These are phyloP conservation scores for Mnemiopsis leidyi DNA, from an alignment of 37 sponge, comb jelly and placozoan species.

Conservation along the genomic window DNA sequence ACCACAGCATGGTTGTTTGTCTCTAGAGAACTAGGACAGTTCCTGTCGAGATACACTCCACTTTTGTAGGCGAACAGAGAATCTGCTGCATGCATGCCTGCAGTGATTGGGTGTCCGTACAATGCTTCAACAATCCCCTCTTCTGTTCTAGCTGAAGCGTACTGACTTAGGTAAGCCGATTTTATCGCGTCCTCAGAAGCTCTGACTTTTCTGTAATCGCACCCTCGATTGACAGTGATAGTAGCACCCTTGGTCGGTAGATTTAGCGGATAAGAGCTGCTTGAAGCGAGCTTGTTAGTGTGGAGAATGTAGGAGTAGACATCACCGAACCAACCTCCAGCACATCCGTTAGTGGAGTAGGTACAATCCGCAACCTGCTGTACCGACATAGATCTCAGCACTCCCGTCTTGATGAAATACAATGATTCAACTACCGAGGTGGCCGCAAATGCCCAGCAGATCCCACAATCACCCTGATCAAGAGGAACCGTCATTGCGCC, in stretches of 20 bases:
- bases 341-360: background rate
- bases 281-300: background rate
- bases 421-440: background rate
- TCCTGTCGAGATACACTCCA: background rate
- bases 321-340: conserved; percentile 20
- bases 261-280: background rate
- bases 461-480: conserved; percentile 16
- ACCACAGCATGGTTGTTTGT: conserved; percentile 9
- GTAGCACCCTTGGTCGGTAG: background rate
- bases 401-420: background rate
- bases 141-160: background rate
- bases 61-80: background rate
- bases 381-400: background rate
- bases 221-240: background rate
- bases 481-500: background rate
- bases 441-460: background rate
- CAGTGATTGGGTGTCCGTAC: background rate
- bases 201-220: background rate
- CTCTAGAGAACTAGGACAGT: background rate
- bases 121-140: background rate
- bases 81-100: background rate
- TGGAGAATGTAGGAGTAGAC: background rate
- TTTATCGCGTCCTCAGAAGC: background rate
- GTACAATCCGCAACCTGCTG: conserved; percentile 22
- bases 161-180: background rate